These are phyloP conservation scores for Dicentrarchus labrax DNA, from an alignment of 2,113 vertebrate species.

Conservation along the genomic window DNA sequence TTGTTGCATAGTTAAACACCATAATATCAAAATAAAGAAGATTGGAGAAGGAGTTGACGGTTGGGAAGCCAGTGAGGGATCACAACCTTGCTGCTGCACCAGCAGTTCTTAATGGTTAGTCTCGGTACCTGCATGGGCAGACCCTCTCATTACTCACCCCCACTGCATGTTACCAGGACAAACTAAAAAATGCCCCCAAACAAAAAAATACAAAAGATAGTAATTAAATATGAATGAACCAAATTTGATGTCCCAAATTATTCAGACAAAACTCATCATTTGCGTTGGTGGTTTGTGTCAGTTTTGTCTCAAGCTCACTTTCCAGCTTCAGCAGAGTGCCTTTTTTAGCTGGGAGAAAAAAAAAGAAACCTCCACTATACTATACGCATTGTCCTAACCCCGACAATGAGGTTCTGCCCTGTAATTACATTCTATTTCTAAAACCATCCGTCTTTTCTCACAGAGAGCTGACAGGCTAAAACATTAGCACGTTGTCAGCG, in stretches of 20 bases:
- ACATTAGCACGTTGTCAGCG: slow-evolving; percentile 79
- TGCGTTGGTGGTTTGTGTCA: neutral
- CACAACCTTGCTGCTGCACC: neutral
- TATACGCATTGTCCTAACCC: slow-evolving; percentile 56
- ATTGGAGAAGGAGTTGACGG: neutral
- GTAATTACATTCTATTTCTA: slow-evolving; percentile 77
- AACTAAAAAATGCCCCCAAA: neutral
- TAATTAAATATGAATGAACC: neutral
- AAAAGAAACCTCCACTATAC: slow-evolving; percentile 44
- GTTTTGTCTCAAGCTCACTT: slow-evolving; percentile 23
- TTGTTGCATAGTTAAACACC: neutral
- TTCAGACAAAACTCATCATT: neutral
- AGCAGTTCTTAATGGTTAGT: neutral
- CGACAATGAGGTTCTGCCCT: slow-evolving; percentile 69
- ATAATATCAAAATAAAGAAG: neutral
- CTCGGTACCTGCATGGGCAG: neutral
- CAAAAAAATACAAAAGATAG: neutral
- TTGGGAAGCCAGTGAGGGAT: neutral
- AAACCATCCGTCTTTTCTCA: slow-evolving; percentile 74
- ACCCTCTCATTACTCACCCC: too few relatives aligned
- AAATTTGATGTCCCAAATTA: neutral
- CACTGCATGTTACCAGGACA: neutral
- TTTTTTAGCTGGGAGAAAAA: slow-evolving; percentile 28
- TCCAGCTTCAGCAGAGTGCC: neutral
- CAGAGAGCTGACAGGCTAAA: slow-evolving; percentile 73